Conservation (phyloP, 2,797 vertebrate species). For the Garrulus glandarius region DNA sequence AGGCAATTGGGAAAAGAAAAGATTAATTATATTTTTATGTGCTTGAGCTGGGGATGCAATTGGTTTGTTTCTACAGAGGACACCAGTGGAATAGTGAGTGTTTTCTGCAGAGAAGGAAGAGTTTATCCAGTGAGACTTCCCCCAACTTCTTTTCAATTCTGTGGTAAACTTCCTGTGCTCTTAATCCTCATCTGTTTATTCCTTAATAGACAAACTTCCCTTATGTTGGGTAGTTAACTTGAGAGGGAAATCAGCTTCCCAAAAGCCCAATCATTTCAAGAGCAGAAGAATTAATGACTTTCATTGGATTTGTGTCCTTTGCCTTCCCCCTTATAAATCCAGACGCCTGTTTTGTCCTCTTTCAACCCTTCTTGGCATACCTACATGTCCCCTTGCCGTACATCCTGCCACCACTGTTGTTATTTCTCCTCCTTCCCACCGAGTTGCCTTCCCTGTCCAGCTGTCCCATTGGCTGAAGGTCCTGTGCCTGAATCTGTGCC, state of each 20-base stretch:
- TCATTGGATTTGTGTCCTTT: background rate
- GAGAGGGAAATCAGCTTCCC: background rate
- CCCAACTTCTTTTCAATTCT: background rate
- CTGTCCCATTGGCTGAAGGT: rapidly evolving
- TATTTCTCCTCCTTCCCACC: background rate
- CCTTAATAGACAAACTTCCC: background rate
- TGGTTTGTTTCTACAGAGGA: conserved; percentile 21
- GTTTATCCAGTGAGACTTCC: background rate
- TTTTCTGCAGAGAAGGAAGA: background rate
- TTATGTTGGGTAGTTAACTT: background rate
- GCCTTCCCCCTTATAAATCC: rapidly evolving
- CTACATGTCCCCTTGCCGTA: background rate
- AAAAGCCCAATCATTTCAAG: background rate
- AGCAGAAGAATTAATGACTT: background rate
- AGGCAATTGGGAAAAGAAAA: conserved; percentile 28
- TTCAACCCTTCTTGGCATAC: background rate
- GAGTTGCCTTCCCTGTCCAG: background rate
- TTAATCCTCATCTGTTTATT: background rate
- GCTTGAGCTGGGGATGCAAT: background rate
- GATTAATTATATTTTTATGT: conserved; percentile 40
- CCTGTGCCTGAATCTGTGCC: background rate
- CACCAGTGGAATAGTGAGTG: background rate
- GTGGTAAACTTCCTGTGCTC: background rate
- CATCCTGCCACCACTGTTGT: background rate
- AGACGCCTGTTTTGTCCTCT: background rate